These are phyloP conservation scores for Raphicerus campestris DNA, from an alignment of 2,113 vertebrate species.

Conservation along the genomic window DNA sequence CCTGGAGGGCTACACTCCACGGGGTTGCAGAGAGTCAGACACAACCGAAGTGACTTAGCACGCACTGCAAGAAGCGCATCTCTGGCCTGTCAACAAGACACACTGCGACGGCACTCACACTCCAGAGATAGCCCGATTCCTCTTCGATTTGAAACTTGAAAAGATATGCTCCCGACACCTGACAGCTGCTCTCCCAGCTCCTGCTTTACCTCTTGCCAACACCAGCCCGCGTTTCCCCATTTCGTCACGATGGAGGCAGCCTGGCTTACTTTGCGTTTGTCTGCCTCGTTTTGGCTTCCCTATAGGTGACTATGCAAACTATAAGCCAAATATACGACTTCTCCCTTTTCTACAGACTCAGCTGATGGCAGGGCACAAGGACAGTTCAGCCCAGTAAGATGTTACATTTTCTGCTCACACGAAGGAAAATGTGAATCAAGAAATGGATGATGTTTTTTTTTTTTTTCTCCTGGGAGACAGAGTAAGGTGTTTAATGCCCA, in stretches of 20 bases:
- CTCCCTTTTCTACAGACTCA: not conserved
- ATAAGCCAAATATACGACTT: not conserved
- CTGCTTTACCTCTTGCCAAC: rapidly evolving
- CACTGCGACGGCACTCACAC: not conserved
- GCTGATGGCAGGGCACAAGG: not conserved
- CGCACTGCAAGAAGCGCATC: rapidly evolving
- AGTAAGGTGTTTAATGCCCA: not conserved
- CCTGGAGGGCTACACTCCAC: not conserved
- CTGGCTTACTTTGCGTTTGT: not conserved
- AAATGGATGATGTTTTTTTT: not conserved
- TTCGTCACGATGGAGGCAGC: not conserved
- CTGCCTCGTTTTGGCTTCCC: not conserved
- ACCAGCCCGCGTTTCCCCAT: not conserved
- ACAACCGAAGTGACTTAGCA: not conserved
- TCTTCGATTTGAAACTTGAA: not conserved
- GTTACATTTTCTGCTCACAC: not conserved
- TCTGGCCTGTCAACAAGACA: not conserved
- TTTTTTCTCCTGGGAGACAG: not conserved
- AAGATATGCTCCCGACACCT: not conserved
- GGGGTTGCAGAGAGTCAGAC: not conserved
- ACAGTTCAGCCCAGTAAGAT: not conserved
- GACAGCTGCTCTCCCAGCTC: not conserved
- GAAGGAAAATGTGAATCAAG: not conserved
- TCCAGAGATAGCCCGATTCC: not conserved
- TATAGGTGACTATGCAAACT: not conserved